These are phyloP conservation scores for Dipodomys stephensi DNA, from an alignment of 2,113 vertebrate species.

Conservation along the genomic window DNA sequence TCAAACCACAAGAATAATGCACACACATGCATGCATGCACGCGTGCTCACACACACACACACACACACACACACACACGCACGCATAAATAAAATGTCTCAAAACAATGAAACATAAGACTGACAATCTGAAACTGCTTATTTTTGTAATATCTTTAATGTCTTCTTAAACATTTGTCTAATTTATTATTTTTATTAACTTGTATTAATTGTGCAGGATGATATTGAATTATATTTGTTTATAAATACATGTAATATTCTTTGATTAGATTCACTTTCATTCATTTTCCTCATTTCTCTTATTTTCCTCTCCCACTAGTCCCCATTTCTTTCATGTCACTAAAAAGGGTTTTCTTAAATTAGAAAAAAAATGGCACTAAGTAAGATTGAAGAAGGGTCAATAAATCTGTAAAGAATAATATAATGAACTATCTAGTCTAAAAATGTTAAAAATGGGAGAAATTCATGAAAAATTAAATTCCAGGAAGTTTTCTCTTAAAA, in stretches of 20 bases:
- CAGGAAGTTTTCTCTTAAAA: background rate
- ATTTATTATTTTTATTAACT: background rate
- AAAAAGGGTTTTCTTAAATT: background rate
- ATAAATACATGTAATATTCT: background rate
- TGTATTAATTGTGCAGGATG: background rate
- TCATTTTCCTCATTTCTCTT: background rate
- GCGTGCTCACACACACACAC: no score
- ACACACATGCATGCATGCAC: no score
- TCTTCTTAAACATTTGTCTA: background rate
- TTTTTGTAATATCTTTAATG: background rate
- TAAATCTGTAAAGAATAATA: background rate
- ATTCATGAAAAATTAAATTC: constrained; percentile 6
- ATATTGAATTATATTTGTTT: background rate
- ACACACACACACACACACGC: no score
- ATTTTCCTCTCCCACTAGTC: no score
- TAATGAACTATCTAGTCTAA: background rate
- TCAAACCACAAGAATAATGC: no score
- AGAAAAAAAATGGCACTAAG: background rate
- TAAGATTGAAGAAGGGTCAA: background rate
- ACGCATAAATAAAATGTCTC: no score
- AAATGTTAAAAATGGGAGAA: background rate
- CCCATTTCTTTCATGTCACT: background rate
- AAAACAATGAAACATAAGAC: background rate
- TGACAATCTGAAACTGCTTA: background rate
- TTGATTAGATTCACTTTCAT: background rate